Evolutionary conservation across 2,888 invertebrate genomes (phyloP).

Genomic region (Cosmia pyralina): DNA sequence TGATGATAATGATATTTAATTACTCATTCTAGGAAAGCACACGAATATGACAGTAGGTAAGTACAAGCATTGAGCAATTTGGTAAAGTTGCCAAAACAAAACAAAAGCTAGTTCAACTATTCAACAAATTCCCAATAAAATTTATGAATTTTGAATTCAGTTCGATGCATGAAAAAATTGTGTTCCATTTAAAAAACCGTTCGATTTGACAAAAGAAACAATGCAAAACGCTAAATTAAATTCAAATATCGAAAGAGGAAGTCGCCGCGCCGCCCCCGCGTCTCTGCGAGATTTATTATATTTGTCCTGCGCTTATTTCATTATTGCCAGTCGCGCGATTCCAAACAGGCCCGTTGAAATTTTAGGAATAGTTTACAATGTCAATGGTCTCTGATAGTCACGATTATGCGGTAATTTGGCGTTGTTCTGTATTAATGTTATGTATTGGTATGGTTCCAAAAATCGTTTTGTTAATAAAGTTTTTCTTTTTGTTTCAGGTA

Average conservation of each 20-base stretch:
- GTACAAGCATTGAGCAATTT: constrained; percentile 9
- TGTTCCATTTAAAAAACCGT: constrained; percentile 66
- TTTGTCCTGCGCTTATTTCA: constrained; percentile 90
- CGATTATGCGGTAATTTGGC: constrained; percentile 50
- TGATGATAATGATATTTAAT: background rate
- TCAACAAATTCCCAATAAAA: constrained; percentile 8
- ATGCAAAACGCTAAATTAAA: constrained; percentile 88
- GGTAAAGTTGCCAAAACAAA: constrained; percentile 15
- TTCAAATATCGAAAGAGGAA: constrained; percentile 90
- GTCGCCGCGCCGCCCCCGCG: constrained; percentile 86
- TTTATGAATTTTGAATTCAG: constrained; percentile 41
- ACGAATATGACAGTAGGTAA: background rate
- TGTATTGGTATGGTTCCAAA: constrained; percentile 21
- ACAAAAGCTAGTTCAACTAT: constrained; percentile 1
- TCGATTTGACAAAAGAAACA: constrained; percentile 83
- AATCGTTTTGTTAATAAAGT: constrained; percentile 10
- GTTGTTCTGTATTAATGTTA: constrained; percentile 32
- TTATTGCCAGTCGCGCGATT: constrained; percentile 85
- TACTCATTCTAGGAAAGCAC: background rate
- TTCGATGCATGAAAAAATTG: constrained; percentile 21
- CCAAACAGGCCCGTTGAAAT: constrained; percentile 77
- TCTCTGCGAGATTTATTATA: constrained; percentile 89
- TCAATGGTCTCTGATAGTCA: constrained; percentile 64
- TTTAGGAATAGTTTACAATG: constrained; percentile 75
- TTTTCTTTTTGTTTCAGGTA: constrained; percentile 75